Evolutionary conservation across 2,888 invertebrate species (phyloP), one percentile per base, ranked within the genome.

Genomic region (Sphinx pinastri): DNA sequence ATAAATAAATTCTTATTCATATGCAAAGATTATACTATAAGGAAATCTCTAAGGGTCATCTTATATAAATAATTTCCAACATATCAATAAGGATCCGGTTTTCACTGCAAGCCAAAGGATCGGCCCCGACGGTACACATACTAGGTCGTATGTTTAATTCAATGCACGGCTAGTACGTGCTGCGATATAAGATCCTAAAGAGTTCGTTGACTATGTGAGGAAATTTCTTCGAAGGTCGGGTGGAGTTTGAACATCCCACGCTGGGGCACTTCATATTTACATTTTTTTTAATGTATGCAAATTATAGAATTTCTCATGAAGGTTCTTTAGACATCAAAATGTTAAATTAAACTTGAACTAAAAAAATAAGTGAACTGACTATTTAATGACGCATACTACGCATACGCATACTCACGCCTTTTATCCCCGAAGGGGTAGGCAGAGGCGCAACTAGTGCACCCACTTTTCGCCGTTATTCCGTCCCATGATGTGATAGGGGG

Each of bases 31-130:
- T n/a, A 38, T 38, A 38, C 38, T 38, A 38, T 54, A 19, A 6
- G 47, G 47, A 47, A 63, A 58, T 31, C 31, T 31, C 60, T n/a
- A 19, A 31, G 47, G 63, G 63, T 63, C 63, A 63, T 55, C 19
- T 19, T 10, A 11, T 63, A 60, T 60, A 63, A 63, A 63, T 59
- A 45, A 69, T 63, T 69, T 60, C 54, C 13, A 63, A 63, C 60
- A 63, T 69, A 68, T 63, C 60, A 69, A 69, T 69, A 69, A 69
- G 51, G 67, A 67, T 79, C 78, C 79, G 79, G 79, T 78, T 79
- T 78, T 79, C 79, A 77, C 79, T 71, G 69, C 72, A 68, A 73
- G 72, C 69, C 38, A 75, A 67, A 52, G 68, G 57, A 75, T 60
- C 66, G 70, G 58, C 67, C 52, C 51, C 58, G 45, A n/a, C 60